Evolutionary conservation across 2,888 invertebrate species (phyloP).

Genomic region (Athetis lepigone): DNA sequence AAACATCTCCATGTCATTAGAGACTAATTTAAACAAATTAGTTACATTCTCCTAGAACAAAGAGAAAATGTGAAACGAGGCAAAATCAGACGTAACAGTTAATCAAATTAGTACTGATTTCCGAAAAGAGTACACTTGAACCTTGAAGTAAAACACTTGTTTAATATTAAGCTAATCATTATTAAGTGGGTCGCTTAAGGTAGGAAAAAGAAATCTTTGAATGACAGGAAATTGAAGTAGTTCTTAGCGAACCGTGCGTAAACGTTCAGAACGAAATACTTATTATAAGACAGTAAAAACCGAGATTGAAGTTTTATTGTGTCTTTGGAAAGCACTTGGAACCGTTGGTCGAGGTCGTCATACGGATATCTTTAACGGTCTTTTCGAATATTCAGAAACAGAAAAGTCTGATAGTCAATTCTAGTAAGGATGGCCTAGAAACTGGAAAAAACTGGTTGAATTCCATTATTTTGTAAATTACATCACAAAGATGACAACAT

Average conservation of each 20-base stretch:
- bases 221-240: not conserved
- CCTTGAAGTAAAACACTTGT: not conserved
- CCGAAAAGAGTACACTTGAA: slow-evolving; percentile 1
- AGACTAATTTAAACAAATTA: not conserved
- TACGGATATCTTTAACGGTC: too few relatives aligned
- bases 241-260: not conserved
- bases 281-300: too few relatives aligned
- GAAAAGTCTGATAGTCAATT: too few relatives aligned
- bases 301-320: too few relatives aligned
- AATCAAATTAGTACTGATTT: slow-evolving; percentile 20
- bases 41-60: not conserved
- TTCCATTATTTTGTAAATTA: too few relatives aligned
- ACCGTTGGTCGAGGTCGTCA: too few relatives aligned
- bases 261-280: not conserved
- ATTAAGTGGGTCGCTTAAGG: slow-evolving; percentile 1
- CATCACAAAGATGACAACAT: too few relatives aligned
- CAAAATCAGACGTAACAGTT: not conserved
- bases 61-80: not conserved
- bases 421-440: too few relatives aligned
- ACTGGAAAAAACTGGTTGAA: too few relatives aligned
- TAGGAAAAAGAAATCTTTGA: not conserved
- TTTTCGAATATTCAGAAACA: too few relatives aligned
- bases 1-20: too few relatives aligned
- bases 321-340: too few relatives aligned
- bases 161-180: slow-evolving; percentile 19